These are phyloP conservation scores for Agrochola circellaris DNA, from an alignment of 2,888 invertebrate genomes.

Conservation along the genomic window DNA sequence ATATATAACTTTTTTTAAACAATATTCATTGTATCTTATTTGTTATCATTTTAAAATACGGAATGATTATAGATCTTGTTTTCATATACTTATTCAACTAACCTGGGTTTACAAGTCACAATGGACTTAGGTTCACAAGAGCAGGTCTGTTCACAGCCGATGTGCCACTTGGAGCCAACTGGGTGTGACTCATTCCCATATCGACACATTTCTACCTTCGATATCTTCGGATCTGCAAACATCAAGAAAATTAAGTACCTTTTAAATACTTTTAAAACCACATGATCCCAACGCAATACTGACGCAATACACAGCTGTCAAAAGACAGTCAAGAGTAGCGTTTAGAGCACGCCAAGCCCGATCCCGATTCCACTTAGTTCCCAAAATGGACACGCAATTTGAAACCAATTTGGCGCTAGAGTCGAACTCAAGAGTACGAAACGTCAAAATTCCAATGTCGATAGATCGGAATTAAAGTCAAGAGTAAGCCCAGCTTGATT, in stretches of 20 bases:
- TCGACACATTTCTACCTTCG: constrained; percentile 85
- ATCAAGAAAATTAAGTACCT: neutral
- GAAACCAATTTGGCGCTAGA: too few species aligned
- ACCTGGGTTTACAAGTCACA: constrained; percentile 94
- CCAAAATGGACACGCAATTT: too few species aligned
- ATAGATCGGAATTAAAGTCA: too few species aligned
- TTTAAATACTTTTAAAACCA: too few species aligned
- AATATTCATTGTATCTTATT: neutral
- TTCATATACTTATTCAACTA: neutral
- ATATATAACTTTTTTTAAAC: neutral
- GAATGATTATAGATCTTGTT: neutral
- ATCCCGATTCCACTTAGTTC: too few species aligned
- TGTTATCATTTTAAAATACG: neutral
- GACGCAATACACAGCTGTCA: too few species aligned
- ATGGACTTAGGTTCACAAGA: constrained; percentile 93
- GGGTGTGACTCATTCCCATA: constrained; percentile 93
- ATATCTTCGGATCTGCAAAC: constrained; percentile 78
- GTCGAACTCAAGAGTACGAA: too few species aligned
- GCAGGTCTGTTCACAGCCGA: constrained; percentile 95
- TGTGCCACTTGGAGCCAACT: constrained; percentile 93
- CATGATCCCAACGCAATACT: too few species aligned
- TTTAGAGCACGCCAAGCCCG: too few species aligned
- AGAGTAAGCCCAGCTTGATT: too few species aligned
- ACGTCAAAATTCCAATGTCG: too few species aligned
- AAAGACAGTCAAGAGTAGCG: too few species aligned